These are phyloP conservation scores for Epistrophe eligans DNA, from an alignment of 2,888 invertebrate species.

Conservation along the genomic window DNA sequence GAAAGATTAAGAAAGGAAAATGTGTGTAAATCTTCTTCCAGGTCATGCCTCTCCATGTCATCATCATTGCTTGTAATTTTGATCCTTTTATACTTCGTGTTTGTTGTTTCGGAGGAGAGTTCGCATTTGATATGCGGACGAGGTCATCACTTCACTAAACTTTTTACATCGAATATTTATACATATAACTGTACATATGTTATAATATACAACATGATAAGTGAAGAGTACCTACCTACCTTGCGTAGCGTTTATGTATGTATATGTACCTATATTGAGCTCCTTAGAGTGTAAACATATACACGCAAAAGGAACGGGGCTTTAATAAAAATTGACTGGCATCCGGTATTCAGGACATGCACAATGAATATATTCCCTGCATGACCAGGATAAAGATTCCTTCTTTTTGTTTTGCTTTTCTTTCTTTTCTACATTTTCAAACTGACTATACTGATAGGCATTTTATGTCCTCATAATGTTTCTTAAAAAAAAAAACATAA, in stretches of 20 bases:
- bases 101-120: conserved; percentile 22
- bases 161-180: conserved; percentile 60
- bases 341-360: conserved; percentile 75
- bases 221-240: neutral
- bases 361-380: conserved; percentile 72
- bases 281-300: conserved; percentile 9
- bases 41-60: conserved; percentile 67
- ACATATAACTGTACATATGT: conserved; percentile 15
- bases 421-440: neutral
- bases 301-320: neutral
- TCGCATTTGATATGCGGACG: conserved; percentile 68
- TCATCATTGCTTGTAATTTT: conserved; percentile 69
- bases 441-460: conserved; percentile 54
- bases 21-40: conserved; percentile 61
- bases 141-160: conserved; percentile 72
- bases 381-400: conserved; percentile 69
- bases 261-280: neutral
- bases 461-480: conserved; percentile 59
- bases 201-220: conserved; percentile 39
- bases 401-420: conserved; percentile 25
- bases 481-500: conserved; percentile 3
- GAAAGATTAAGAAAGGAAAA: conserved; percentile 12
- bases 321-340: conserved; percentile 73
- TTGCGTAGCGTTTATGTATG: neutral
- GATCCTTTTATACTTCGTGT: conserved; percentile 52